Evolutionary conservation across 2,113 vertebrate species (phyloP).

Genomic region (Atrichornis clamosus): DNA sequence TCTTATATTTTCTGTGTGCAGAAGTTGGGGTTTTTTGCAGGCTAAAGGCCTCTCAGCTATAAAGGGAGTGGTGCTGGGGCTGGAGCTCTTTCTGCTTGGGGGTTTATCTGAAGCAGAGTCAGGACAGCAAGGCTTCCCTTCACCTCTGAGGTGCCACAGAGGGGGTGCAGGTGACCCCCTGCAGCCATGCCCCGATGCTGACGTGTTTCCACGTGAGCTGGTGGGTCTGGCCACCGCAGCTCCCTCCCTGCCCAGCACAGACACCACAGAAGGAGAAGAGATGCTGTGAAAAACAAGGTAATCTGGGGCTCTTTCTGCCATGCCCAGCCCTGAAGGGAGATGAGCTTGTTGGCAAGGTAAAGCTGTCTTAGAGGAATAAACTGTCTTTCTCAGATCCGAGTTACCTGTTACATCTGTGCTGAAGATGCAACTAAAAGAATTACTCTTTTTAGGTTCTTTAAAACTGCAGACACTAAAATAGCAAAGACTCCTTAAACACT

Average conservation of each 20-base stretch:
- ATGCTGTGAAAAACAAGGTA: neutral
- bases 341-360: neutral
- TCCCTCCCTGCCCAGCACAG: neutral
- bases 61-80: neutral
- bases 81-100: neutral
- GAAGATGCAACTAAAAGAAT: neutral
- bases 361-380: neutral
- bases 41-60: neutral
- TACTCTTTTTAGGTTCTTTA: neutral
- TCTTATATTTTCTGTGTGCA: neutral
- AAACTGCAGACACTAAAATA: neutral
- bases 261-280: neutral
- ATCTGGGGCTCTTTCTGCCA: neutral
- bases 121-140: fast-evolving
- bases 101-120: neutral
- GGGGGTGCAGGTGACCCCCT: neutral
- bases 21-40: neutral
- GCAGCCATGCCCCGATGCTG: fast-evolving
- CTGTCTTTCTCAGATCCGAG: neutral
- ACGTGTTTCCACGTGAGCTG: fast-evolving
- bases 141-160: fast-evolving
- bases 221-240: neutral
- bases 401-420: neutral
- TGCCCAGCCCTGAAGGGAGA: neutral
- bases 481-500: neutral